Evolutionary conservation across 2,113 vertebrate genomes (phyloP).

Genomic region (Scalopus aquaticus): DNA sequence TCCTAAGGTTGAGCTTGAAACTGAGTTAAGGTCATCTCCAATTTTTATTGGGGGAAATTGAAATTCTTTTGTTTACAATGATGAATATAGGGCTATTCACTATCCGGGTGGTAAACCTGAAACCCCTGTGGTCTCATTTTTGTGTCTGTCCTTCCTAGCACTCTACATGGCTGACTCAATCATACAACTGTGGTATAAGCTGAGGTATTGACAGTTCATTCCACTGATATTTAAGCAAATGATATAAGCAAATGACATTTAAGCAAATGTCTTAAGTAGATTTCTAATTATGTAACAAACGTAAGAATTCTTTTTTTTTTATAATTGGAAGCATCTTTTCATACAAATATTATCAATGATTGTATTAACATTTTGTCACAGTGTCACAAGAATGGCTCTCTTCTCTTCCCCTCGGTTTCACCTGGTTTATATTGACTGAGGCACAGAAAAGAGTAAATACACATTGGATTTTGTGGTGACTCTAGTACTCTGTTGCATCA

Average conservation of each 20-base stretch:
- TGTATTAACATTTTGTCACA: not conserved
- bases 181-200: not conserved
- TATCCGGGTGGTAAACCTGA: not conserved
- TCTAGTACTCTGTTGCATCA: not conserved
- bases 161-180: not conserved
- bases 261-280: not conserved
- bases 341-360: not conserved
- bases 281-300: too few relatives aligned
- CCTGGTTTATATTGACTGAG: not conserved
- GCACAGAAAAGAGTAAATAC: not conserved
- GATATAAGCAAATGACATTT: not conserved
- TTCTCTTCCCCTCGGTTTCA: not conserved
- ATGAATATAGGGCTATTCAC: not conserved
- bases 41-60: not conserved
- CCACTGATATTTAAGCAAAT: not conserved
- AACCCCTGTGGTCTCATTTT: not conserved
- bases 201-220: not conserved
- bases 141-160: not conserved
- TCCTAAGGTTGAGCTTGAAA: not conserved
- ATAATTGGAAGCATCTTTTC: not conserved
- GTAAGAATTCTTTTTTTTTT: not conserved
- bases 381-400: not conserved
- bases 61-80: not conserved
- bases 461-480: fast-evolving
- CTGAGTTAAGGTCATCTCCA: not conserved